Conservation (phyloP, 1,140 invertebrate species). For the Formica exsecta region DNA sequence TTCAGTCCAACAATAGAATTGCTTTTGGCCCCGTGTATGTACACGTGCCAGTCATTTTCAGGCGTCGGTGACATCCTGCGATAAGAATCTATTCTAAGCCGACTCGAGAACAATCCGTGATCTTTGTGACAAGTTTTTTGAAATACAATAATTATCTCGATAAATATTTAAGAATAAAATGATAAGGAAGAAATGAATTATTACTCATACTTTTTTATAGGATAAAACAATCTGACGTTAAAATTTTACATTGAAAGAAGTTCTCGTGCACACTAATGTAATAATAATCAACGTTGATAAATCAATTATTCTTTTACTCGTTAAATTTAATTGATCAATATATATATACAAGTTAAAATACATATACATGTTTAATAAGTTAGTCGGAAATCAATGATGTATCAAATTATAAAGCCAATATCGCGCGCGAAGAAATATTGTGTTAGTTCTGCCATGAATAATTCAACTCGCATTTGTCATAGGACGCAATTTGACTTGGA, state of each 20-base stretch:
- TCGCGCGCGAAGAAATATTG: constrained; percentile 50
- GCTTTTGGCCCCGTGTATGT: constrained; percentile 43
- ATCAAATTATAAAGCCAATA: constrained; percentile 60
- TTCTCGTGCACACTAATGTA: neutral
- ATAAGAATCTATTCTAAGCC: constrained; percentile 32
- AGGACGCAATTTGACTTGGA: constrained; percentile 69
- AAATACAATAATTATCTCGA: neutral
- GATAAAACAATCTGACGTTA: too few relatives aligned
- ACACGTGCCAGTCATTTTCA: constrained; percentile 58
- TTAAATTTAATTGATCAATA: constrained; percentile 27
- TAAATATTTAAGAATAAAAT: neutral
- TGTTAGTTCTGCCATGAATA: constrained; percentile 63
- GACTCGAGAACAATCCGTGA: neutral
- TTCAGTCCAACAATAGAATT: constrained; percentile 59
- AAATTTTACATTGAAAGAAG: too few relatives aligned
- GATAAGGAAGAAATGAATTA: too few relatives aligned
- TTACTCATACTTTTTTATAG: too few relatives aligned
- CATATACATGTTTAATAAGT: constrained; percentile 52
- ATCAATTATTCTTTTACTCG: neutral
- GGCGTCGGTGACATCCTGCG: constrained; percentile 23
- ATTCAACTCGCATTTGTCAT: constrained; percentile 68
- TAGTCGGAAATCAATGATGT: constrained; percentile 35
- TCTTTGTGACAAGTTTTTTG: neutral
- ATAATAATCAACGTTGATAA: neutral
- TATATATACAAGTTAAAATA: neutral